A percentile compares a stretch with the other conserved stretches of the same genome.
phyloP scores from a whole-genome alignment of 2,797 vertebrate genomes.

The Pangasius djambal region DNA sequence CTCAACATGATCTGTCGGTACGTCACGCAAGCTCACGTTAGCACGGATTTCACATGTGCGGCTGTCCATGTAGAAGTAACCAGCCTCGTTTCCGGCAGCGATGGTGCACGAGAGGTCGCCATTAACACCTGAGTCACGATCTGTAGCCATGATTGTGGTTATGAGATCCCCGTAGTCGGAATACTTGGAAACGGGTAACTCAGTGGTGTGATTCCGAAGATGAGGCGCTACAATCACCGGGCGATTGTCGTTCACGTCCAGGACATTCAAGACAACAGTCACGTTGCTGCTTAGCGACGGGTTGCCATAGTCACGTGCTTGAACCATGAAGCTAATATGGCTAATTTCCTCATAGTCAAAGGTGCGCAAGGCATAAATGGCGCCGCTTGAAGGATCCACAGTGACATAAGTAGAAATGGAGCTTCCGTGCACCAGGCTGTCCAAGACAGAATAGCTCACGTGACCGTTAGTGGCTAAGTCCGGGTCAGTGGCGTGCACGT shows the following conservation, averaged over 20 bases:
- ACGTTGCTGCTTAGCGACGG: conserved; percentile 84
- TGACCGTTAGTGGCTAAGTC: conserved; percentile 91
- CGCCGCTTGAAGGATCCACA: conserved; percentile 92
- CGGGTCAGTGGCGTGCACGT: conserved; percentile 88
- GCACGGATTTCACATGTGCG: conserved; percentile 90
- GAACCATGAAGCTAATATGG: conserved; percentile 88
- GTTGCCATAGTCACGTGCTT: conserved; percentile 89
- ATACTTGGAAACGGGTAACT: conserved; percentile 85
- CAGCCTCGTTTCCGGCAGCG: conserved; percentile 84
- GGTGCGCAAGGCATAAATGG: conserved; percentile 89
- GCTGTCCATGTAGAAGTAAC: conserved; percentile 87
- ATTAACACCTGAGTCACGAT: conserved; percentile 91
- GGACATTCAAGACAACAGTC: conserved; percentile 86
- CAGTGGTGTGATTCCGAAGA: conserved; percentile 88
- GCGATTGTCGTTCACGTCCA: conserved; percentile 94
- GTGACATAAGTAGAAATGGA: conserved; percentile 93
- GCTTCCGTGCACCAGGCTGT: conserved; percentile 84
- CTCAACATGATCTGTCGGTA: conserved; percentile 79
- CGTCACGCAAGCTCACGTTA: conserved; percentile 85
- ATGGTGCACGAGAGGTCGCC: conserved; percentile 91
- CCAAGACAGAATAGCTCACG: conserved; percentile 92
- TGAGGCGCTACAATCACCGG: conserved; percentile 86
- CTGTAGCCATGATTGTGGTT: conserved; percentile 85
- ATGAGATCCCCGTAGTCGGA: conserved; percentile 84
- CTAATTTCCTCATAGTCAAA: conserved; percentile 94